Percentiles rank a stretch among this genome's conserved stretches.
Evolutionary conservation across 2,113 vertebrate genomes (phyloP).

Genomic region (Leptobrachium ailaonicum): DNA sequence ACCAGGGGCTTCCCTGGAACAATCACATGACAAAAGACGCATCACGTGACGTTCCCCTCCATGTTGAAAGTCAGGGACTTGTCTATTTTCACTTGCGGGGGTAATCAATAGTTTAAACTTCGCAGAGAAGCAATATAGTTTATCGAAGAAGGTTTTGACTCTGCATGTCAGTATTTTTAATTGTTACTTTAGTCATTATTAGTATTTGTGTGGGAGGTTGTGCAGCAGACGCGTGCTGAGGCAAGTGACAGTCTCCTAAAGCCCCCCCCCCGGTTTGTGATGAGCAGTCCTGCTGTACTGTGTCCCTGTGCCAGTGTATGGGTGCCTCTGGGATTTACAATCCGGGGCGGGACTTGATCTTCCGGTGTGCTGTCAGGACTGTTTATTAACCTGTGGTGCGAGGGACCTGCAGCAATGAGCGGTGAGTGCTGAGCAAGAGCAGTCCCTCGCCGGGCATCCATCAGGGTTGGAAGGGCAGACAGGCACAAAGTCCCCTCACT

Average conservation of each 20-base stretch:
- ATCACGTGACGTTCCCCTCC: conserved; percentile 11
- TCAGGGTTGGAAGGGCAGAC: too few species aligned
- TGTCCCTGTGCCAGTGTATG: conserved; percentile 6
- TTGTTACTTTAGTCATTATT: background rate
- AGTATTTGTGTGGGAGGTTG: too few species aligned
- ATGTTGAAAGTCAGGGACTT: conserved; percentile 1
- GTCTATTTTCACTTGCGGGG: background rate
- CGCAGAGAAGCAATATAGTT: too few species aligned
- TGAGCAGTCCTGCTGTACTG: background rate
- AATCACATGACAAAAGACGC: background rate
- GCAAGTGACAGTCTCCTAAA: background rate
- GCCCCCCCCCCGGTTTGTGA: too few species aligned
- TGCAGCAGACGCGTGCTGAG: too few species aligned
- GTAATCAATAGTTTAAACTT: background rate
- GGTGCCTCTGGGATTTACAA: conserved; percentile 12
- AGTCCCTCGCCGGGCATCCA: too few species aligned
- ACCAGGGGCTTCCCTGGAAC: conserved; percentile 31
- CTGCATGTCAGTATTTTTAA: too few species aligned
- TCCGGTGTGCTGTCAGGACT: conserved; percentile 18
- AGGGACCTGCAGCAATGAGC: conserved; percentile 32
- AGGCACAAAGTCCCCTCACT: too few species aligned
- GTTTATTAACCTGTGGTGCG: conserved; percentile 7
- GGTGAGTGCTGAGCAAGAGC: conserved; percentile 11
- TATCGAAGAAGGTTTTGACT: too few species aligned
- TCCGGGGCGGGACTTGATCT: conserved; percentile 24